phyloP scores from a whole-genome alignment of 2,888 invertebrate species.

The Hypsopygia costalis region DNA sequence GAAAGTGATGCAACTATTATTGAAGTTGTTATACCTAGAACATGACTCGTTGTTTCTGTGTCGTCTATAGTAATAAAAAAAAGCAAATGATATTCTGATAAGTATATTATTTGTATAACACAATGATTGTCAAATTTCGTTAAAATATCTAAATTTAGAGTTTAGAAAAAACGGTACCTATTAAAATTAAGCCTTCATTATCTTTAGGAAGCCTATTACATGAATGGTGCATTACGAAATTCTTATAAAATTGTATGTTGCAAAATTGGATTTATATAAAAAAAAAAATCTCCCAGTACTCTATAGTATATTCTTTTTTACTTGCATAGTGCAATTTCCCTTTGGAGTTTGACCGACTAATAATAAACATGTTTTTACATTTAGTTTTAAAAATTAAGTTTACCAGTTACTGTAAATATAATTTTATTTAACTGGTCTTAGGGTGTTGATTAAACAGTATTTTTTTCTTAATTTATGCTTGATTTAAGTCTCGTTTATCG shows the following conservation, averaged over 20 bases:
- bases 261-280: slow-evolving; percentile 22
- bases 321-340: slow-evolving; percentile 22
- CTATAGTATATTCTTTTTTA: slow-evolving; percentile 22
- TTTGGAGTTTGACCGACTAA: slow-evolving; percentile 16
- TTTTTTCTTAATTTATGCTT: slow-evolving; percentile 77
- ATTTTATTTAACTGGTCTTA: slow-evolving; percentile 47
- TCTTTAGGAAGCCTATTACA: slow-evolving; percentile 51
- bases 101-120: background rate
- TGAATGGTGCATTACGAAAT: slow-evolving; percentile 57
- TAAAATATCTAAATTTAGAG: slow-evolving; percentile 27
- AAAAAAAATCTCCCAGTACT: slow-evolving; percentile 28
- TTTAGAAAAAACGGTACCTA: slow-evolving; percentile 61
- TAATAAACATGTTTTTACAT: slow-evolving; percentile 18
- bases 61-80: background rate
- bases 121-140: background rate
- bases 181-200: slow-evolving; percentile 56
- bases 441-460: slow-evolving; percentile 73
- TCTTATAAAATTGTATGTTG: slow-evolving; percentile 19
- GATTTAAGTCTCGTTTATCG: slow-evolving; percentile 67
- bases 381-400: slow-evolving; percentile 45
- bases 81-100: background rate
- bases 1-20: background rate
- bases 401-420: slow-evolving; percentile 73
- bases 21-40: background rate
- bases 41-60: background rate